Conservation (phyloP, 2,113 vertebrate genomes). For the Irena cyanogastra region DNA sequence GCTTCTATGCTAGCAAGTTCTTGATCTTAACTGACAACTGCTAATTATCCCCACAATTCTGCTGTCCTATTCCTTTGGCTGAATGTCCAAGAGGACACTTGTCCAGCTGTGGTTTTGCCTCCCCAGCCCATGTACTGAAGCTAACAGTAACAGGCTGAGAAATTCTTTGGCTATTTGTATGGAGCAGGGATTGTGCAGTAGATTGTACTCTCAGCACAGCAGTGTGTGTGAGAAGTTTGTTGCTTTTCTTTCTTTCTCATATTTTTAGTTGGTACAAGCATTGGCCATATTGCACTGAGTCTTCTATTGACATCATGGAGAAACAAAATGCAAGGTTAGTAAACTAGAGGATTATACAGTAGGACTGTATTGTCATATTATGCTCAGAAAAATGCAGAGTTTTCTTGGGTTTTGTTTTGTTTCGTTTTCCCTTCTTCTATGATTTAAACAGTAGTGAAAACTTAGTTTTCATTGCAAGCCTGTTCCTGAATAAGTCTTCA, state of each 20-base stretch:
- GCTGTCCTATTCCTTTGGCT: background rate
- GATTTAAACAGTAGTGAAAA: background rate
- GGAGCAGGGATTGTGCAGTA: accelerated
- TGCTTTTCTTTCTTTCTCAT: background rate
- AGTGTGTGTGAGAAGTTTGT: background rate
- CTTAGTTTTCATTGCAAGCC: background rate
- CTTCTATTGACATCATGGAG: background rate
- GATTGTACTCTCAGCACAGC: background rate
- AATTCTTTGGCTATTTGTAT: background rate
- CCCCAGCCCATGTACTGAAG: accelerated
- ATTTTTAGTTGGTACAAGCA: background rate
- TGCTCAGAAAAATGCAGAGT: background rate
- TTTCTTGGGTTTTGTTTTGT: background rate
- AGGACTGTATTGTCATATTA: background rate
- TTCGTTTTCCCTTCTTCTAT: background rate
- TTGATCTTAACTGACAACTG: background rate
- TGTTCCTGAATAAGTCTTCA: background rate
- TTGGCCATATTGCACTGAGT: background rate
- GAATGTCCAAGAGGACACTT: accelerated
- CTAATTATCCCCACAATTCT: background rate
- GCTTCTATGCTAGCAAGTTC: background rate
- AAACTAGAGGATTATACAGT: background rate
- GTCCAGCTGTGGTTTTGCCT: background rate
- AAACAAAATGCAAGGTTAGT: background rate
- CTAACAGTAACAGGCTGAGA: background rate